Base-by-base conservation (phyloP, 2,888 invertebrate species). In the Operophtera brumata region DNA sequence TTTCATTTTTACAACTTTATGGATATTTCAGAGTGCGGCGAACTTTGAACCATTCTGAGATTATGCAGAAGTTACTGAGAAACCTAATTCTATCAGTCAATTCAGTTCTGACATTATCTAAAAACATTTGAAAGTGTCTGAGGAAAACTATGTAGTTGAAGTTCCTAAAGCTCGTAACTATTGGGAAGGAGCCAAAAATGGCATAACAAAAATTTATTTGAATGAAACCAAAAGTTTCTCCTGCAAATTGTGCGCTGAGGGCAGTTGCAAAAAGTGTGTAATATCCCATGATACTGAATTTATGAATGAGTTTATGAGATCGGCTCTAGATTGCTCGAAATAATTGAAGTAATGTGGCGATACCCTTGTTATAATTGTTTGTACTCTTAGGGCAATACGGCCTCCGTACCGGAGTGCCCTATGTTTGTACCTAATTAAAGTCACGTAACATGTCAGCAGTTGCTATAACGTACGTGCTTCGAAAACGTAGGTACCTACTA, bases 61-160 rank as follows among this genome's bases (percentile, higher is more conserved):
- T 74, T 64, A 76, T 78, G 77, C 62, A 66, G 70, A 73, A 65
- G 77, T 76, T 71, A 74, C 69, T 61, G 49, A 54, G 44, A 55
- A 57, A 64, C 59, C 58, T 54, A 62, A 57, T 55, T 53, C 48
- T 51, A 13, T 61, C 45, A 52, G 49, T 52, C 47, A 41, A 47
- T 41, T 12, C 45, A 58, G 28, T 78, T 82, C 75, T 71, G 66
- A 72, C 75, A 80, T 76, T 62, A 82, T 81, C 83, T 75, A 66
- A 75, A 80, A 82, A 78, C 71, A 78, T 74, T 82, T 78, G 53
- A 80, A 81, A 79, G 77, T 65, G 62, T 70, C 78, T 77, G 81
- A 83, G 82, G 83, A 83, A 79, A 73, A 78, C 79, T 64, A 78
- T 69, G 73, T 76, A 54, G 71, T 62, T 66, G 72, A 63, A 72